Evolutionary conservation across 1,140 invertebrate species (phyloP), one percentile per base, ranked within the genome.

Genomic region (Lasioglossum baleicum): DNA sequence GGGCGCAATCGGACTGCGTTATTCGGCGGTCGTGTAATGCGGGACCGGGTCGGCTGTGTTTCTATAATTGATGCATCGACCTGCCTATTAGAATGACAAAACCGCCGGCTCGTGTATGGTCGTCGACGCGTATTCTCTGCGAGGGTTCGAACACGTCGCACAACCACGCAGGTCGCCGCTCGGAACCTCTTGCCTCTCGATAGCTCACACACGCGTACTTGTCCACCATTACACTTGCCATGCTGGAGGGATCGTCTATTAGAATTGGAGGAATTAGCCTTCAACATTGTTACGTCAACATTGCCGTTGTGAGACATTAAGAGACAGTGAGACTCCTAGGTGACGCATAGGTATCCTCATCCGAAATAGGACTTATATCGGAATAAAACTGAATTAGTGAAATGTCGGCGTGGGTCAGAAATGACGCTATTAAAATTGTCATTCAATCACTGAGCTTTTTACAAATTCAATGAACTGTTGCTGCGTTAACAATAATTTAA

Each of bases 61-160:
- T 90, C 89, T 89, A 90, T 91, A 90, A 91, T 91, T 91, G 90
- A 91, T 91, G 89, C 86, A 90, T 91, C 85, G 87, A 74, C 78
- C 81, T 74, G 81, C 75, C 87, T 89, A 90, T 90, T 90, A 91
- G 88, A 90, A 90, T 90, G 87, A 88, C 87, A 89, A 90, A 90
- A 91, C 86, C 89, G 83, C 76, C 71, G 82, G 78, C 64, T 70
- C 73, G 68, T 83, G 81, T 83, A 83, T 51, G 83, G 72, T 61
- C 80, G 75, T 80, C 83, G 75, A 63, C 71, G 80, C 80, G 65
- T 83, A 85, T 86, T 72, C 75, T 67, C 64, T 22, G n/a, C 67
- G 20, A 61, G 60, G 48, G 65, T 53, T 70, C 13, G 68, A 74
- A 85, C 83, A 85, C 79, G 82, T 74, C 64, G 61, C 48, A 40